These are phyloP conservation scores for Vannuccia rotundouncinata DNA, from an alignment of 2,888 invertebrate genomes.

Conservation along the genomic window DNA sequence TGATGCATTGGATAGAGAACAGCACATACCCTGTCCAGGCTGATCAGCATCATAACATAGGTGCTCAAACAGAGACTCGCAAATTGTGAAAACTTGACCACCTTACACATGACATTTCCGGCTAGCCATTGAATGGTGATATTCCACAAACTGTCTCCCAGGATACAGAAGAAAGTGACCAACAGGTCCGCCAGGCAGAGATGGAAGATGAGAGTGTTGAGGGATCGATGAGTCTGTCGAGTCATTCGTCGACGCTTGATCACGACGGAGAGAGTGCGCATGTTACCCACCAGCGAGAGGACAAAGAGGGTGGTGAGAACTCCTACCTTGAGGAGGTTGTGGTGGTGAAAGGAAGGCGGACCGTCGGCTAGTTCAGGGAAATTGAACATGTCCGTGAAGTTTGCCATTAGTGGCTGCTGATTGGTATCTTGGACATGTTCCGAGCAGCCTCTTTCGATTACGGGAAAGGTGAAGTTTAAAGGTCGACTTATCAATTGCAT, in stretches of 20 bases:
- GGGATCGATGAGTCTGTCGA: slow-evolving; percentile 47
- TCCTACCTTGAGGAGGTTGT: background rate
- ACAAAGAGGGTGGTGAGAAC: background rate
- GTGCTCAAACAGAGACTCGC: slow-evolving; percentile 74
- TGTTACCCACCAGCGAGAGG: background rate
- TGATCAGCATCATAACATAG: slow-evolving; percentile 73
- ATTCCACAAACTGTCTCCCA: slow-evolving; percentile 73
- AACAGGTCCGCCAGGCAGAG: slow-evolving; percentile 73
- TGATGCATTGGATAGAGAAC: slow-evolving; percentile 66
- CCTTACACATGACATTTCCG: slow-evolving; percentile 69
- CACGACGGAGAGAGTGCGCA: background rate
- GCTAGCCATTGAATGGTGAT: slow-evolving; percentile 74
- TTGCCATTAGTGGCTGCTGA: no score
- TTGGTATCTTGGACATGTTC: no score
- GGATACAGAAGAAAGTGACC: slow-evolving; percentile 73
- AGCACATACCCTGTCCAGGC: slow-evolving; percentile 69
- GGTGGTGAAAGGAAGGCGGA: background rate
- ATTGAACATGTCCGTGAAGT: no score
- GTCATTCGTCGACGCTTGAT: slow-evolving; percentile 48
- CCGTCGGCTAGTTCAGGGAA: no score
- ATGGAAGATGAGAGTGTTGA: slow-evolving; percentile 70
- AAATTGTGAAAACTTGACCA: slow-evolving; percentile 72
- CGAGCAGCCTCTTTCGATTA: no score
- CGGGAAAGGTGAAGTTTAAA: no score
- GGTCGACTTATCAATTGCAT: no score